Percentiles rank a stretch among this genome's conserved stretches.
These are phyloP conservation scores for Coranthus polyacanthus DNA, from an alignment of 2,797 vertebrate species.

Conservation along the genomic window DNA sequence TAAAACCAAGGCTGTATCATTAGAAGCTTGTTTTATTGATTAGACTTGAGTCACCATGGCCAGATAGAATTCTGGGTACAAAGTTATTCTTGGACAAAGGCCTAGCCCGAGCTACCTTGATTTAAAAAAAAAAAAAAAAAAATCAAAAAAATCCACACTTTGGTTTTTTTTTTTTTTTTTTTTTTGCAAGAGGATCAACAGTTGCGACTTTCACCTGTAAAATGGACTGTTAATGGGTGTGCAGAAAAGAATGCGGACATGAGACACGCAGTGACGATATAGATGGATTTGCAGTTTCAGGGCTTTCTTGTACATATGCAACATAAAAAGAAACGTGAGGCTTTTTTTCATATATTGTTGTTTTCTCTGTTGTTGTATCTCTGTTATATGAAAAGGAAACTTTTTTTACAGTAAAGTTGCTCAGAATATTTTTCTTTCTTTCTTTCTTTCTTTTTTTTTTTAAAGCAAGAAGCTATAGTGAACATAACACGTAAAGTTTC, in stretches of 20 bases:
- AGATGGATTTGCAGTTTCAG: slow-evolving; percentile 74
- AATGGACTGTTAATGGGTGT: slow-evolving; percentile 20
- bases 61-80: slow-evolving; percentile 39
- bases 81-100: slow-evolving; percentile 10
- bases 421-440: slow-evolving; percentile 73
- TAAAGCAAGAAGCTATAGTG: slow-evolving; percentile 78
- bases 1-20: slow-evolving; percentile 9
- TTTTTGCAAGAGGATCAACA: no score
- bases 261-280: slow-evolving; percentile 57
- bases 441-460: slow-evolving; percentile 62
- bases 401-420: slow-evolving; percentile 75
- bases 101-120: no score
- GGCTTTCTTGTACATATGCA: slow-evolving; percentile 83
- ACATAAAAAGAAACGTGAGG: slow-evolving; percentile 67
- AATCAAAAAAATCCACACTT: no score
- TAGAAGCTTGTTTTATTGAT: slow-evolving; percentile 2
- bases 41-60: background rate
- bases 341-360: slow-evolving; percentile 70
- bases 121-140: no score
- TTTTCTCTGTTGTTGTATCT: slow-evolving; percentile 73
- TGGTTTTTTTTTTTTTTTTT: no score
- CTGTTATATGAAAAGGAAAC: slow-evolving; percentile 78
- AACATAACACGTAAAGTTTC: slow-evolving; percentile 77
- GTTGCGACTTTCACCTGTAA: slow-evolving; percentile 9
- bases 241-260: slow-evolving; percentile 32